A percentile compares a stretch with the other conserved stretches of the same genome.
Evolutionary conservation across 64 coral and sea anemone species (phyloP).

Genomic region (Montipora sp.): DNA sequence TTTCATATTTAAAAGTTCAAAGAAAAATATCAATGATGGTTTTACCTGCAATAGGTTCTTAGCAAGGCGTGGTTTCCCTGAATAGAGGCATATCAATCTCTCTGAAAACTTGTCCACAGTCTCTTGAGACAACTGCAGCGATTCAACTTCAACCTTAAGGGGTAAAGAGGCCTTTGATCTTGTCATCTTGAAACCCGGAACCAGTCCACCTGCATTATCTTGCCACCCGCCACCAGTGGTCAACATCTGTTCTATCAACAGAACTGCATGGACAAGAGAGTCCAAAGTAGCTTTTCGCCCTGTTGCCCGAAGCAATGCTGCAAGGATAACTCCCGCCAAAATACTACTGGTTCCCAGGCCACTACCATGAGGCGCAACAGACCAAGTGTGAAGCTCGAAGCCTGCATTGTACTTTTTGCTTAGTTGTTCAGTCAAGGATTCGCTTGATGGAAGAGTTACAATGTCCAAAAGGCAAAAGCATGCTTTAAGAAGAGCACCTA

Average conservation of each 20-base stretch:
- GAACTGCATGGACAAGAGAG: conserved; percentile 88
- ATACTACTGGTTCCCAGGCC: conserved; percentile 99
- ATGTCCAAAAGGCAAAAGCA: conserved; percentile 82
- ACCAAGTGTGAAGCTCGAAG: conserved; percentile 86
- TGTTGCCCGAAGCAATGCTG: conserved; percentile 71
- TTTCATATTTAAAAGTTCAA: not conserved
- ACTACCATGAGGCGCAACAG: conserved; percentile 78
- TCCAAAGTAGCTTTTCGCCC: conserved; percentile 65
- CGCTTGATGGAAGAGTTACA: conserved; percentile 49
- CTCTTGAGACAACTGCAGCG: conserved; percentile 57
- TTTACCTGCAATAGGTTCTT: conserved; percentile 95
- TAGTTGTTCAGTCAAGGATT: conserved; percentile 77
- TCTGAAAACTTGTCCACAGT: conserved; percentile 68
- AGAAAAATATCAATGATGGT: not conserved
- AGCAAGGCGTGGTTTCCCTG: conserved; percentile 89
- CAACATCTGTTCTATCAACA: conserved; percentile 95
- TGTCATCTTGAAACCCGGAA: conserved; percentile 85
- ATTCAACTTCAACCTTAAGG: conserved; percentile 70
- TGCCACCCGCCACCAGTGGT: conserved; percentile 98
- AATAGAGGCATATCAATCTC: conserved; percentile 77
- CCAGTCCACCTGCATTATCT: conserved; percentile 93
- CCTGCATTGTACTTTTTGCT: conserved; percentile 72
- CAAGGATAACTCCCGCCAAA: conserved; percentile 81
- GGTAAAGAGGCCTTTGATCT: conserved; percentile 78
- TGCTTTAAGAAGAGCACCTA: conserved; percentile 90